phyloP scores from a whole-genome alignment of 2,888 invertebrate genomes.

The Agapostemon virescens region DNA sequence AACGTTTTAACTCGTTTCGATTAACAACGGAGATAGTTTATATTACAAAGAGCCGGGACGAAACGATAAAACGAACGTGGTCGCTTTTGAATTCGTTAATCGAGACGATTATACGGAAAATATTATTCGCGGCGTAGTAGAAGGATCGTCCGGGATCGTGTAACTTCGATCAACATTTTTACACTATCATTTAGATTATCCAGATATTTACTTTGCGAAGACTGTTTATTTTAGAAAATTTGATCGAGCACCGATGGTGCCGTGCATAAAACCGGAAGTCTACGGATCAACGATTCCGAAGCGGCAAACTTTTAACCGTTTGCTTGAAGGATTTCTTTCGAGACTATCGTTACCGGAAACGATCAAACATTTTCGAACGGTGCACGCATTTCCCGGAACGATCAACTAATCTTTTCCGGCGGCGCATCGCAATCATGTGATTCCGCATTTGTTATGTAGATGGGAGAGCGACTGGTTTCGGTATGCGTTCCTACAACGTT shows the following conservation, averaged over 20 bases:
- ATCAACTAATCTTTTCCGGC: slow-evolving; percentile 26
- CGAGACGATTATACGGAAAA: not conserved
- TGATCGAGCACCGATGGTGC: no score
- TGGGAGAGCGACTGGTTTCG: slow-evolving; percentile 16
- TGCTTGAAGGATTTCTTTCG: not conserved
- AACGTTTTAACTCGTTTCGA: not conserved
- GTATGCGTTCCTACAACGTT: slow-evolving; percentile 40
- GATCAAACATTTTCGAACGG: not conserved
- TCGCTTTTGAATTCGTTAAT: not conserved
- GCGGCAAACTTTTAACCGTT: not conserved
- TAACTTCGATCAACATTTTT: not conserved
- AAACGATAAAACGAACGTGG: no score
- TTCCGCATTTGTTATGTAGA: slow-evolving; percentile 50
- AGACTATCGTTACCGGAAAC: not conserved
- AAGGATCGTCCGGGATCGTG: not conserved
- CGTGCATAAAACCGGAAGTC: not conserved
- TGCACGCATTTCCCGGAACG: not conserved
- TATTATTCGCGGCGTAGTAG: not conserved
- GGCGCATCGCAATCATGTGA: slow-evolving; percentile 32
- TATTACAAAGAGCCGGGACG: no score
- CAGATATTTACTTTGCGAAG: no score
- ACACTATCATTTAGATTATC: no score
- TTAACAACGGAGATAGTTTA: not conserved
- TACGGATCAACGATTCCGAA: not conserved
- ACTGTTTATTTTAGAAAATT: no score